Conservation (phyloP, 2,888 invertebrate genomes). For the Chalcis sispes region DNA sequence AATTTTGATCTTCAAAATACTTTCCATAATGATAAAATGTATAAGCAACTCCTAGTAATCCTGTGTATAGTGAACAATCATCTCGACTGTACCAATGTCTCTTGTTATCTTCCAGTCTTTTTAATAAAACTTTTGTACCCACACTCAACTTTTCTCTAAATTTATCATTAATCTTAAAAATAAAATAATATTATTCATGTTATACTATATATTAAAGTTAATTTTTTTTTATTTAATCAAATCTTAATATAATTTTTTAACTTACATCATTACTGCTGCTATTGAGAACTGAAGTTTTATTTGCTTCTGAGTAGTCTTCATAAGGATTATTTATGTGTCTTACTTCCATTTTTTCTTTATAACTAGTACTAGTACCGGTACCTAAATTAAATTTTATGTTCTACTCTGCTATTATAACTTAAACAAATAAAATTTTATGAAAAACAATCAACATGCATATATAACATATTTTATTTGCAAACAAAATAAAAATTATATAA, state of each 20-base stretch:
- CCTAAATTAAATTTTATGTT: constrained; percentile 18
- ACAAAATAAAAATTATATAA: too few relatives aligned
- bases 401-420: not conserved
- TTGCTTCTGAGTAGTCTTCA: constrained; percentile 58
- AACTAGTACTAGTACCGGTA: not conserved
- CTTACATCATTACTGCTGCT: constrained; percentile 57
- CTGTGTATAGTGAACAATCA: constrained; percentile 86
- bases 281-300: constrained; percentile 53
- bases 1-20: constrained; percentile 64
- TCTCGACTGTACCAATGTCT: constrained; percentile 70
- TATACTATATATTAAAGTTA: not conserved
- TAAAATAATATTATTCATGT: constrained; percentile 58
- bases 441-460: not conserved
- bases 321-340: constrained; percentile 63
- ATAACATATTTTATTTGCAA: not conserved
- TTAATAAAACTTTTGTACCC: constrained; percentile 76
- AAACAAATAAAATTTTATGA: not conserved
- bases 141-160: constrained; percentile 75
- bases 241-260: constrained; percentile 5
- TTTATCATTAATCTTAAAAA: constrained; percentile 77
- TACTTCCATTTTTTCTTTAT: constrained; percentile 51
- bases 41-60: constrained; percentile 84
- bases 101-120: constrained; percentile 75
- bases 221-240: not conserved
- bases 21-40: constrained; percentile 79